Conservation (phyloP, 2,888 invertebrate genomes). For the Acleris laterana region DNA sequence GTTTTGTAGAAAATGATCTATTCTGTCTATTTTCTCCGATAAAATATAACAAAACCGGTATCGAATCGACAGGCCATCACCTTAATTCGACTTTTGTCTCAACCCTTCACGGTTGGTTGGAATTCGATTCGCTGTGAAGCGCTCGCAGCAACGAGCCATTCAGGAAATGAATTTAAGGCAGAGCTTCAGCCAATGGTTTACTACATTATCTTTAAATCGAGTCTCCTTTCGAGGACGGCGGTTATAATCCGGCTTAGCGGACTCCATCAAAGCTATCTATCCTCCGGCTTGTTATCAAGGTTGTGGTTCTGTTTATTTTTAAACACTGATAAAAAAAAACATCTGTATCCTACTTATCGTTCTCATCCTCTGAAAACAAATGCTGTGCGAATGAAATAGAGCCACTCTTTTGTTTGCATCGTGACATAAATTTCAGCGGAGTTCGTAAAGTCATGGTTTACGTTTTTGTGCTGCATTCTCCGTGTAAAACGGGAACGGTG, state of each 20-base stretch:
- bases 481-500: conserved; percentile 7
- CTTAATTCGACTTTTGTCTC: conserved; percentile 42
- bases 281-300: conserved; percentile 21
- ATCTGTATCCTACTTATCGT: not conserved
- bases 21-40: conserved; percentile 11
- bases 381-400: not conserved
- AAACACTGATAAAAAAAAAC: not conserved
- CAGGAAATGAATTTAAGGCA: conserved; percentile 58
- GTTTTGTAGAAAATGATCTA: conserved; percentile 9
- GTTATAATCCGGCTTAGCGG: conserved; percentile 16
- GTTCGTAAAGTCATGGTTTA: not conserved
- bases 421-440: not conserved
- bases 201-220: conserved; percentile 36
- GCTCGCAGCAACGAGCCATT: conserved; percentile 41
- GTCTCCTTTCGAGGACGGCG: conserved; percentile 21
- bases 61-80: conserved; percentile 30
- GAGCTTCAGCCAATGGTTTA: conserved; percentile 41
- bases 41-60: conserved; percentile 14
- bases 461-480: conserved; percentile 3
- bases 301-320: not conserved
- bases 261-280: conserved; percentile 16
- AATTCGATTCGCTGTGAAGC: conserved; percentile 46
- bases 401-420: not conserved
- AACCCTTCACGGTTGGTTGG: conserved; percentile 43
- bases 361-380: not conserved